Percentiles rank a stretch among this genome's conserved stretches.
These are phyloP conservation scores for Drosophila aldrichi DNA, from an alignment of 2,888 invertebrate species.

Conservation along the genomic window DNA sequence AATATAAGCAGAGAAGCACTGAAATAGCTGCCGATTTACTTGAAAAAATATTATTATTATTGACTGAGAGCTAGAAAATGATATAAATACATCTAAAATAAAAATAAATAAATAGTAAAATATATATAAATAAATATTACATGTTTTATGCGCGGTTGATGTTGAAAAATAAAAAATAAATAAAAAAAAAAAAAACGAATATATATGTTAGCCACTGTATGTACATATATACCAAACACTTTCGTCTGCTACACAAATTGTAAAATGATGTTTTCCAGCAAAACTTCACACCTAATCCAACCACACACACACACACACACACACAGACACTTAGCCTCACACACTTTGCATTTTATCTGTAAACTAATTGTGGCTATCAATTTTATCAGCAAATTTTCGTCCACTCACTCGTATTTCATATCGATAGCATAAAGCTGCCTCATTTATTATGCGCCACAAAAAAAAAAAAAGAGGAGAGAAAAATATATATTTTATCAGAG, in stretches of 20 bases:
- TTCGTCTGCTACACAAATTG: constrained; percentile 22
- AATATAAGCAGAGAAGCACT: not conserved
- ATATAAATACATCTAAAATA: no score
- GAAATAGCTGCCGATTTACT: not conserved
- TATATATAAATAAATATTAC: no score
- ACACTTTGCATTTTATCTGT: constrained; percentile 37
- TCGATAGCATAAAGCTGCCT: constrained; percentile 57
- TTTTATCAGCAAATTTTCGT: constrained; percentile 50
- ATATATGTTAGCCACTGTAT: no score
- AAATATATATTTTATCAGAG: constrained; percentile 12
- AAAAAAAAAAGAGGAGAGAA: not conserved
- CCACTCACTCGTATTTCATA: constrained; percentile 59
- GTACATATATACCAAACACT: not conserved
- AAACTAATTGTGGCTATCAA: constrained; percentile 62
- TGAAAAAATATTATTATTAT: no score
- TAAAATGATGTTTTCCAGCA: constrained; percentile 30
- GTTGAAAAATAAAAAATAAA: no score
- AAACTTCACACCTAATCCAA: constrained; percentile 11
- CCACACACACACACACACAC: constrained; percentile 1
- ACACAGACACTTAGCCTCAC: not conserved
- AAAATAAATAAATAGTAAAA: no score
- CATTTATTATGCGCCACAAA: constrained; percentile 64
- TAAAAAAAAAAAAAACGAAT: no score
- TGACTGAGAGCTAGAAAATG: no score
- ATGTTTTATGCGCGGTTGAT: no score